These are phyloP conservation scores for Amblyjoppa proteus DNA, from an alignment of 2,888 invertebrate genomes.

Conservation along the genomic window DNA sequence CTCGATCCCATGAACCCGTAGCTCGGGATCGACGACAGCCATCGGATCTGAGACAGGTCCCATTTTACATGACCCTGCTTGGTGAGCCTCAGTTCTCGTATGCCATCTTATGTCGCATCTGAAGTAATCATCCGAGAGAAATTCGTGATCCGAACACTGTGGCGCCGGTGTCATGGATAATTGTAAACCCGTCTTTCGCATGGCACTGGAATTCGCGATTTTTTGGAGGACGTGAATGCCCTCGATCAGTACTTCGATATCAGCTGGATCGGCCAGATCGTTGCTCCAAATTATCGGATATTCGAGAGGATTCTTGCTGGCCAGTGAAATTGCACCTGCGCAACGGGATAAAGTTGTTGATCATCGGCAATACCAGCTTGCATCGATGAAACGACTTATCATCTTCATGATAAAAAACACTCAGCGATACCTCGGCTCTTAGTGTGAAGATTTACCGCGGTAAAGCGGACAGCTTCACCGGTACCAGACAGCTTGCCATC, in stretches of 20 bases:
- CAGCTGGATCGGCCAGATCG: slow-evolving; percentile 89
- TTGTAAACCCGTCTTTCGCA: slow-evolving; percentile 70
- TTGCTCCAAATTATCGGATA: slow-evolving; percentile 91
- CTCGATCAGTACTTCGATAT: slow-evolving; percentile 88
- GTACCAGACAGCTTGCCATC: slow-evolving; percentile 56
- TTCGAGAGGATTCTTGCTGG: slow-evolving; percentile 89
- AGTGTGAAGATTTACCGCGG: slow-evolving; percentile 88
- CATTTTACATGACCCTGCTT: slow-evolving; percentile 93
- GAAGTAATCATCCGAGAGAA: slow-evolving; percentile 89
- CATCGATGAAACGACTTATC: neutral
- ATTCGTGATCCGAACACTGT: slow-evolving; percentile 70
- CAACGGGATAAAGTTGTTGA: neutral
- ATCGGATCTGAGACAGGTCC: slow-evolving; percentile 89
- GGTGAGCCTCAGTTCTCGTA: slow-evolving; percentile 93
- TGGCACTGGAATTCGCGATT: slow-evolving; percentile 86
- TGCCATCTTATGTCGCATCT: slow-evolving; percentile 89
- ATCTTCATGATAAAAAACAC: neutral
- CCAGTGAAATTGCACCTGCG: slow-evolving; percentile 86
- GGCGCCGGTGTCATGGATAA: slow-evolving; percentile 40
- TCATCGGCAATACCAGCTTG: neutral
- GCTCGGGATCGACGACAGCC: slow-evolving; percentile 90
- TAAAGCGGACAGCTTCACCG: slow-evolving; percentile 83
- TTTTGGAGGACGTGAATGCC: slow-evolving; percentile 87
- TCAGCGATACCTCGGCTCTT: slow-evolving; percentile 87
- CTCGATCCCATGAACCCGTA: slow-evolving; percentile 88